Evolutionary conservation across 2,888 invertebrate species (phyloP).

Genomic region (Masnerella sp.): DNA sequence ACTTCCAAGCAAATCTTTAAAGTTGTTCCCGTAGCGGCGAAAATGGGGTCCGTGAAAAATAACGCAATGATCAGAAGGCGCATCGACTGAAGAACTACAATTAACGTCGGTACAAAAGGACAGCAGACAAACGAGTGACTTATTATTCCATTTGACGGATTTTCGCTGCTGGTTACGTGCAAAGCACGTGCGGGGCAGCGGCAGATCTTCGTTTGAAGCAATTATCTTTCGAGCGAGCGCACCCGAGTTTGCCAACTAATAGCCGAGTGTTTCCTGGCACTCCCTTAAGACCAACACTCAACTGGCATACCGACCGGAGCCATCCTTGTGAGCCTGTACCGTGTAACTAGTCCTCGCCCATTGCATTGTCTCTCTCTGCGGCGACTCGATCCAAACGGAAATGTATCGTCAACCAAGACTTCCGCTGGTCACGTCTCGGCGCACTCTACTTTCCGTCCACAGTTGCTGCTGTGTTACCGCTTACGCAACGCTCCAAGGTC

Average conservation of each 20-base stretch:
- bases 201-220: conserved; percentile 71
- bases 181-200: conserved; percentile 55
- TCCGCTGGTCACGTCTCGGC: conserved; percentile 71
- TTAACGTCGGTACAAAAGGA: conserved; percentile 29
- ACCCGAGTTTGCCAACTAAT: conserved; percentile 72
- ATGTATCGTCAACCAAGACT: conserved; percentile 69
- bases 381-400: conserved; percentile 64
- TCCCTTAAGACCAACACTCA: conserved; percentile 67
- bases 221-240: conserved; percentile 72
- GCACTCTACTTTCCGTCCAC: conserved; percentile 64
- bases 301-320: conserved; percentile 46
- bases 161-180: conserved; percentile 46
- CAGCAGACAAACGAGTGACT: conserved; percentile 45
- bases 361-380: conserved; percentile 68
- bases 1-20: too few species aligned
- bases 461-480: conserved; percentile 51
- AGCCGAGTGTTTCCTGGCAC: conserved; percentile 73
- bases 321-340: conserved; percentile 69
- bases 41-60: too few species aligned
- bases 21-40: too few species aligned
- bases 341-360: conserved; percentile 73
- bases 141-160: conserved; percentile 54
- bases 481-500: conserved; percentile 50
- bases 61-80: conserved; percentile 22
- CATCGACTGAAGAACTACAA: conserved; percentile 8